These are phyloP conservation scores for Tupaia tana DNA, from an alignment of 2,113 vertebrate species.

Conservation along the genomic window DNA sequence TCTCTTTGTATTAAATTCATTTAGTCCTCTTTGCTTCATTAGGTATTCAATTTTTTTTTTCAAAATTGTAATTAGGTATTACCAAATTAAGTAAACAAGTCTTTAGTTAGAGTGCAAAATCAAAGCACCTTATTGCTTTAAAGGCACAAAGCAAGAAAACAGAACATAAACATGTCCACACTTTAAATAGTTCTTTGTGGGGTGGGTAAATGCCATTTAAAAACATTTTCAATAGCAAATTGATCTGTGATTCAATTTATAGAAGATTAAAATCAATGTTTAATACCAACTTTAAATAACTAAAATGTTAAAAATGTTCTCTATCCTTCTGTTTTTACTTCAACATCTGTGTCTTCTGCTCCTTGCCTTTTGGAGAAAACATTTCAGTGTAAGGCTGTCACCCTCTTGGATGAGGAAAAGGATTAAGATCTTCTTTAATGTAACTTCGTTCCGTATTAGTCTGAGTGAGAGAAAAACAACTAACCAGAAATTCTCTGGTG, in stretches of 20 bases:
- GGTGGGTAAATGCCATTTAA: conserved; percentile 77
- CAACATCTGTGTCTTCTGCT: conserved; percentile 87
- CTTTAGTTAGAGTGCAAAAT: conserved; percentile 87
- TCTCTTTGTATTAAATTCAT: not conserved
- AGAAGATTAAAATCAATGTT: conserved; percentile 72
- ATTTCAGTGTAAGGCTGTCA: conserved; percentile 92
- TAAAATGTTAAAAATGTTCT: conserved; percentile 57
- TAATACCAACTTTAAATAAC: conserved; percentile 86
- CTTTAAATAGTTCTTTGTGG: conserved; percentile 64
- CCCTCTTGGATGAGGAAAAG: conserved; percentile 90
- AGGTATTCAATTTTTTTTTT: conserved; percentile 47
- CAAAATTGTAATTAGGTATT: conserved; percentile 84
- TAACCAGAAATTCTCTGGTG: too few species aligned
- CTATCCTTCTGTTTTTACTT: conserved; percentile 48
- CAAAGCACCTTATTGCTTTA: conserved; percentile 79
- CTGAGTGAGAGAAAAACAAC: too few species aligned
- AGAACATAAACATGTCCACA: conserved; percentile 71
- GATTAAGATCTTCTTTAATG: conserved; percentile 93
- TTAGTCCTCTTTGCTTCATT: conserved; percentile 1
- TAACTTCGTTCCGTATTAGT: conserved; percentile 86
- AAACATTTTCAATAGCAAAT: conserved; percentile 85
- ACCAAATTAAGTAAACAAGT: conserved; percentile 75
- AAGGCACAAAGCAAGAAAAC: conserved; percentile 84
- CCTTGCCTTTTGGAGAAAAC: conserved; percentile 93
- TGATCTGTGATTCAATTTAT: conserved; percentile 76